Evolutionary conservation across 92 coral and sea anemone genomes (phyloP).

Genomic region (Ricordea florida): DNA sequence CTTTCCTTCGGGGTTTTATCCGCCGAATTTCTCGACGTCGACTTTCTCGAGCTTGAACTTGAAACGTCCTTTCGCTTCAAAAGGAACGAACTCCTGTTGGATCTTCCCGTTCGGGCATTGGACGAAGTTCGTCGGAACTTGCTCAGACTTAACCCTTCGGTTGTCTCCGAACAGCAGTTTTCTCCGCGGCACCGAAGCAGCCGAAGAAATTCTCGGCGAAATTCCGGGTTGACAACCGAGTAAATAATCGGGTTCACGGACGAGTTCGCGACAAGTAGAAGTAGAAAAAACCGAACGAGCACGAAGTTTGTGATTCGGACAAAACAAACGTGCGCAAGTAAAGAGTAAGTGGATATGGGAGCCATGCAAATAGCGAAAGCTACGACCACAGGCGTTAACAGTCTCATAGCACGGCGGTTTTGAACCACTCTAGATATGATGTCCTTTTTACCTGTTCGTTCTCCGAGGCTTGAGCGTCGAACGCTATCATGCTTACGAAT

Average conservation of each 20-base stretch:
- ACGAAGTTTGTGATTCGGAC: conserved; percentile 14
- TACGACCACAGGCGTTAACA: conserved; percentile 87
- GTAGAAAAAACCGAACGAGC: conserved; percentile 21
- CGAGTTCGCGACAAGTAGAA: conserved; percentile 65
- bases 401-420: conserved; percentile 79
- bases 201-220: conserved; percentile 78
- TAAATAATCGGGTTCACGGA: conserved; percentile 87
- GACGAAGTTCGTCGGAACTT: conserved; percentile 44
- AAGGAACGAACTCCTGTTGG: conserved; percentile 5
- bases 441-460: conserved; percentile 3
- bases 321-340: conserved; percentile 34
- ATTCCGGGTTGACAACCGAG: conserved; percentile 82
- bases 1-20: not conserved
- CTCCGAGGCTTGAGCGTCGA: conserved; percentile 26
- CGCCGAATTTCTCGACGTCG: conserved; percentile 9
- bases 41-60: not conserved
- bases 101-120: not conserved
- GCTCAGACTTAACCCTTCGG: conserved; percentile 28
- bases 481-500: conserved; percentile 63
- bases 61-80: not conserved
- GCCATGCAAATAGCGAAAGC: conserved; percentile 77
- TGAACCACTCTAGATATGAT: conserved; percentile 64
- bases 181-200: conserved; percentile 45
- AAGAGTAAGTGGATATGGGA: conserved; percentile 42
- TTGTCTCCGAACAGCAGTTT: conserved; percentile 42